Conservation (phyloP, 2,888 invertebrate species). For the Trachelus tabidus region DNA sequence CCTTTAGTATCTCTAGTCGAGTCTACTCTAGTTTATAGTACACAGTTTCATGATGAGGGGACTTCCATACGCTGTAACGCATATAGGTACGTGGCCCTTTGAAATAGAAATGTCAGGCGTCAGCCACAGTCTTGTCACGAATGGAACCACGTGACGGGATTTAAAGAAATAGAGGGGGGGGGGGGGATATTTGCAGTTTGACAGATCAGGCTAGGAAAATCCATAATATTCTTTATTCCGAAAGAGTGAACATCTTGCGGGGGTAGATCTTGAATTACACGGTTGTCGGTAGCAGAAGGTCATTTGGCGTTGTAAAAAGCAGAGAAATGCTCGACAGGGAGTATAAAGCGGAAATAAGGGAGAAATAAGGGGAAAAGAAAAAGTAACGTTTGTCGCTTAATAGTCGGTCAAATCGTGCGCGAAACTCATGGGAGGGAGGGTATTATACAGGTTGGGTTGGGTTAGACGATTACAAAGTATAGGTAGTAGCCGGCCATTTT, state of each 20-base stretch:
- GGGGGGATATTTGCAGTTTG: neutral
- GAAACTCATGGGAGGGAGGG: neutral
- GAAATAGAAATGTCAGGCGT: neutral
- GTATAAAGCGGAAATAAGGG: constrained; percentile 14
- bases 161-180: neutral
- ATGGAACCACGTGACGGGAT: neutral
- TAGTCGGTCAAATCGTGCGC: constrained; percentile 45
- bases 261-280: constrained; percentile 58
- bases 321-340: constrained; percentile 23
- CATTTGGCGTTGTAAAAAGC: constrained; percentile 22
- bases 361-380: constrained; percentile 28
- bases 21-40: neutral
- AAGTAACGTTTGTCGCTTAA: constrained; percentile 42
- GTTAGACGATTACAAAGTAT: neutral
- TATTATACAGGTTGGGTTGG: neutral
- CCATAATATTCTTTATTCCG: neutral
- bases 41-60: neutral
- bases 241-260: neutral
- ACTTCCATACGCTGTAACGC: neutral
- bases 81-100: neutral
- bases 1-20: neutral
- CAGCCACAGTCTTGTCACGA: neutral
- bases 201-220: neutral
- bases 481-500: neutral
- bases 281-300: constrained; percentile 54